These are phyloP conservation scores for Eospalax fontanierii DNA, from an alignment of 2,797 vertebrate genomes.

Conservation along the genomic window DNA sequence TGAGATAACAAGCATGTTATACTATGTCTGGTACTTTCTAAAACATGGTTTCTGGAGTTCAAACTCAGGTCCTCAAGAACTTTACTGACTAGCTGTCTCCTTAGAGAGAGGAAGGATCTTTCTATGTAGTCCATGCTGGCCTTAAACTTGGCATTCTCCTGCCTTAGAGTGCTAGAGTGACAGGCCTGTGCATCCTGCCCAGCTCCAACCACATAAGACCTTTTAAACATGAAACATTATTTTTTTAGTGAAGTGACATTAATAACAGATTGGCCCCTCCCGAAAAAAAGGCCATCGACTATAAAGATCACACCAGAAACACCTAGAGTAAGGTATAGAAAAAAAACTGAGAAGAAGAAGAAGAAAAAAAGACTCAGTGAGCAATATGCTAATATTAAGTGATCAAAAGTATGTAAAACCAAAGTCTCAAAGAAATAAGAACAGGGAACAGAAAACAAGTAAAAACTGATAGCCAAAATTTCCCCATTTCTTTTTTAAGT, in stretches of 20 bases:
- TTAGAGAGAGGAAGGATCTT: not conserved
- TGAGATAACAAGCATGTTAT: not conserved
- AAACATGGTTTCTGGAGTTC: not conserved
- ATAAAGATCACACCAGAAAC: not conserved
- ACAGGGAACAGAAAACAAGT: not conserved
- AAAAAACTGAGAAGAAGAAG: too few relatives aligned
- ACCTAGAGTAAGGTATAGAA: not conserved
- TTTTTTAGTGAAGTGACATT: not conserved
- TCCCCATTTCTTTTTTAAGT: not conserved
- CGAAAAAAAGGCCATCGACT: not conserved
- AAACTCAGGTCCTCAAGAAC: not conserved
- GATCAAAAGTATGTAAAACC: rapidly evolving
- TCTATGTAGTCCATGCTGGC: slow-evolving; percentile 11
- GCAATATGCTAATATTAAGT: not conserved
- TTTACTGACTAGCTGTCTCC: not conserved
- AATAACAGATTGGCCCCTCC: not conserved
- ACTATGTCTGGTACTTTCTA: not conserved
- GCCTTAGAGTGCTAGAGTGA: not conserved
- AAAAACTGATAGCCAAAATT: not conserved
- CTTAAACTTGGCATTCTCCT: not conserved
- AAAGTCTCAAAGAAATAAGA: not conserved
- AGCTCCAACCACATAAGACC: not conserved
- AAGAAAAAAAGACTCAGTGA: not conserved
- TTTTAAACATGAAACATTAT: not conserved
- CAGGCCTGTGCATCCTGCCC: not conserved